phyloP scores from a whole-genome alignment of 2,797 vertebrate species.

The Acanthopagrus latus region DNA sequence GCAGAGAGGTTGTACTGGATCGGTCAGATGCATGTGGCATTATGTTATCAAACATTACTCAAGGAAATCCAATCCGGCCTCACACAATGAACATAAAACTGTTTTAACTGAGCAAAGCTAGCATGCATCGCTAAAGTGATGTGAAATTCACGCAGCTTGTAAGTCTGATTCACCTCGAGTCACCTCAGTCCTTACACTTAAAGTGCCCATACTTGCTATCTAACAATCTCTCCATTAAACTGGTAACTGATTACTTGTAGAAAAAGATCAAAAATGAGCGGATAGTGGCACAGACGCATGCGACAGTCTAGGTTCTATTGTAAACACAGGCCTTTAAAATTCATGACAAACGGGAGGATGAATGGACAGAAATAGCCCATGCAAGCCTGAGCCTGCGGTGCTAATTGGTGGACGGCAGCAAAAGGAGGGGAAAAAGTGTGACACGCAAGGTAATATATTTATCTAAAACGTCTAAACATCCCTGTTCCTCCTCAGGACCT shows the following conservation, averaged over 20 bases:
- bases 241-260: neutral
- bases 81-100: slow-evolving; percentile 25
- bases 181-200: neutral
- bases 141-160: neutral
- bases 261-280: neutral
- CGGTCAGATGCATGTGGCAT: slow-evolving; percentile 22
- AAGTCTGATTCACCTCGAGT: slow-evolving; percentile 5
- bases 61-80: slow-evolving; percentile 5
- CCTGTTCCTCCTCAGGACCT: slow-evolving; percentile 61
- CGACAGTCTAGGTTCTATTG: neutral
- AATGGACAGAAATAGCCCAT: slow-evolving; percentile 1
- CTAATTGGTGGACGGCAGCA: neutral
- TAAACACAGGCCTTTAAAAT: slow-evolving; percentile 13
- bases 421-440: neutral
- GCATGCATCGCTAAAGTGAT: neutral
- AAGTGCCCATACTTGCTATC: neutral
- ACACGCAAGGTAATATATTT: slow-evolving; percentile 49
- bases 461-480: slow-evolving; percentile 65
- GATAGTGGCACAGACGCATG: neutral
- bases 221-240: slow-evolving; percentile 19
- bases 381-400: slow-evolving; percentile 25
- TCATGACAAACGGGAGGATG: neutral
- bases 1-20: slow-evolving; percentile 8
- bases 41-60: slow-evolving; percentile 46
- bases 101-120: neutral